Percentiles rank a stretch among this genome's conserved stretches.
Evolutionary conservation across 1,140 invertebrate species (phyloP).

Genomic region (Philaenus spumarius): DNA sequence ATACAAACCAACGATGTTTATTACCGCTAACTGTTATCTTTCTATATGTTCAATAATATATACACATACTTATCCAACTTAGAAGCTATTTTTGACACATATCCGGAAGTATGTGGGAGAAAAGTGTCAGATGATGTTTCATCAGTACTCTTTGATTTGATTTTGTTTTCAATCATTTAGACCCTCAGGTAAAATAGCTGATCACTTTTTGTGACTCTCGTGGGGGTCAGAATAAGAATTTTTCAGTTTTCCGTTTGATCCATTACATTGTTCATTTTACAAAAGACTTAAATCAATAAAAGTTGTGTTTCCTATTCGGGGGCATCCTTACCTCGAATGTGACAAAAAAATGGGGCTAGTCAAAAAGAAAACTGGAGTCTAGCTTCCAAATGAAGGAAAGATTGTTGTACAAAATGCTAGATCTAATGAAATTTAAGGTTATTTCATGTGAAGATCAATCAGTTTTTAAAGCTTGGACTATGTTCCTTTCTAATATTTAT

Average conservation of each 20-base stretch:
- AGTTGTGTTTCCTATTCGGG: slow-evolving; percentile 24
- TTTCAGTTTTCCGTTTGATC: slow-evolving; percentile 16
- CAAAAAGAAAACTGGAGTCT: slow-evolving; percentile 12
- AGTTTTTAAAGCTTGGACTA: slow-evolving; percentile 14
- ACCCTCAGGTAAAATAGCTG: slow-evolving; percentile 13
- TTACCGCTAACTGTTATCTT: not conserved
- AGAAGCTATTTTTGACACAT: not conserved
- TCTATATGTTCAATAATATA: slow-evolving; percentile 11
- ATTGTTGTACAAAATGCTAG: slow-evolving; percentile 5
- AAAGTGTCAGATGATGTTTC: slow-evolving; percentile 24
- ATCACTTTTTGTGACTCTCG: slow-evolving; percentile 27
- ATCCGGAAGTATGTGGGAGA: slow-evolving; percentile 19
- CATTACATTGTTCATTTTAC: slow-evolving; percentile 24
- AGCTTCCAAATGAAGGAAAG: slow-evolving; percentile 12
- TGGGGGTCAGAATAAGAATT: slow-evolving; percentile 25
- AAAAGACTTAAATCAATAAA: slow-evolving; percentile 21
- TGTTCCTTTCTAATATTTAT: not conserved
- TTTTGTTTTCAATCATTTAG: slow-evolving; percentile 19
- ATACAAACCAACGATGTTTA: not conserved
- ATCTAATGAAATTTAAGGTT: slow-evolving; percentile 6
- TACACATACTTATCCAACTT: not conserved
- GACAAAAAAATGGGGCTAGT: slow-evolving; percentile 20
- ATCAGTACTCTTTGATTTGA: slow-evolving; percentile 19
- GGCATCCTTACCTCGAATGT: slow-evolving; percentile 26
- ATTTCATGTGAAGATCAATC: slow-evolving; percentile 12